Conservation (phyloP, 1,140 invertebrate species). For the Phthorimaea operculella region DNA sequence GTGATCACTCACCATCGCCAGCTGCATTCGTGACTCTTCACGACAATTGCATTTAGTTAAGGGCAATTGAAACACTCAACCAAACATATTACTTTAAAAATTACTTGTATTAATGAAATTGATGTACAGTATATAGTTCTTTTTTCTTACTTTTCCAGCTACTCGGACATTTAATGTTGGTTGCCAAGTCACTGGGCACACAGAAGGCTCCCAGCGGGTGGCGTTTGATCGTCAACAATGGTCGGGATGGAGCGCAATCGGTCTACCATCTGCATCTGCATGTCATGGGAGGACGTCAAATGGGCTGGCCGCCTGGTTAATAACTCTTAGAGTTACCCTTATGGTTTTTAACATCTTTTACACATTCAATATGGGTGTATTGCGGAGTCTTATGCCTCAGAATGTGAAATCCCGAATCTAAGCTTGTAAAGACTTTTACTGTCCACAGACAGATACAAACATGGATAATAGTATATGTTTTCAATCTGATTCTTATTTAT, state of each 20-base stretch:
- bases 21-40: too few relatives aligned
- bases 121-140: too few relatives aligned
- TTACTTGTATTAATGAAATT: too few relatives aligned
- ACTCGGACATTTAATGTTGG: slow-evolving; percentile 72
- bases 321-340: background rate
- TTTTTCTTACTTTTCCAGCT: slow-evolving; percentile 58
- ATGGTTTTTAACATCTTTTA: slow-evolving; percentile 3
- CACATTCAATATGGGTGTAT: background rate
- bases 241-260: slow-evolving; percentile 75
- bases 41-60: too few relatives aligned
- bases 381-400: background rate
- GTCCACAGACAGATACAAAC: background rate
- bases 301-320: slow-evolving; percentile 86
- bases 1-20: too few relatives aligned
- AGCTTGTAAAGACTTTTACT: background rate
- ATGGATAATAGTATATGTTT: too few relatives aligned
- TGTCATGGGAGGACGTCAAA: slow-evolving; percentile 82
- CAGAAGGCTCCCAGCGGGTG: slow-evolving; percentile 66
- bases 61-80: too few relatives aligned
- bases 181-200: slow-evolving; percentile 70
- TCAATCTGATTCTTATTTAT: too few relatives aligned
- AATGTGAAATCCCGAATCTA: too few relatives aligned
- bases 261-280: slow-evolving; percentile 83
- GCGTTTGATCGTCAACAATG: slow-evolving; percentile 78
- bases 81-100: too few relatives aligned